Percentiles rank a stretch among this genome's conserved stretches.
Conservation (phyloP, 2,113 vertebrate genomes). For the Gymnarchus niloticus region DNA sequence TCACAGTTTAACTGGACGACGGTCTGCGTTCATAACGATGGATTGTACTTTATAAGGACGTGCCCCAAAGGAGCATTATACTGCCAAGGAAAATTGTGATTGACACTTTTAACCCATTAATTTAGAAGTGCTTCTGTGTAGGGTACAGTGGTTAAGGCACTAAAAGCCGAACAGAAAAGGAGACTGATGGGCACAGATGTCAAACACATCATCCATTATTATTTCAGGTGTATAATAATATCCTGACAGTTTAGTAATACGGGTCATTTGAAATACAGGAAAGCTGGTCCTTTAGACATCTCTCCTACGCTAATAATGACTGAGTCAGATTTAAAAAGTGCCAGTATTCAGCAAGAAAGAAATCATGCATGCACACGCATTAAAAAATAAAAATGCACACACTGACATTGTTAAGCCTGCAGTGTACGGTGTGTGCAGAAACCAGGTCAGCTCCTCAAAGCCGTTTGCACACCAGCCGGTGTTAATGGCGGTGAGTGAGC, state of each 20-base stretch:
- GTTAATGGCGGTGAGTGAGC: slow-evolving; percentile 39
- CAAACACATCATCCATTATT: not conserved
- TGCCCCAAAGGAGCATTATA: too few species aligned
- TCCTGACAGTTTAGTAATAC: not conserved
- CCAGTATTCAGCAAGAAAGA: not conserved
- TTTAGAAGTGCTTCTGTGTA: not conserved
- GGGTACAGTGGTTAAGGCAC: not conserved
- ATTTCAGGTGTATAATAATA: not conserved
- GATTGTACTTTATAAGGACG: too few species aligned
- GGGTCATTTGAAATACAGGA: not conserved
- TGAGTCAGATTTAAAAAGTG: too few species aligned
- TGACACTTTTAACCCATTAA: not conserved
- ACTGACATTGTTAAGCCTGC: not conserved
- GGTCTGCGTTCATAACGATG: not conserved
- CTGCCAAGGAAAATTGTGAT: not conserved
- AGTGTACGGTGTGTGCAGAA: not conserved
- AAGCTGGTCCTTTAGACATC: not conserved
- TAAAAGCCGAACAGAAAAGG: not conserved
- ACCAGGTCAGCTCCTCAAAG: not conserved
- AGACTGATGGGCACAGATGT: not conserved
- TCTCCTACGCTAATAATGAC: too few species aligned
- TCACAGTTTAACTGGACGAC: not conserved
- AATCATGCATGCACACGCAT: not conserved
- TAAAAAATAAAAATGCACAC: not conserved
- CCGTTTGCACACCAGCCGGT: not conserved